Percentiles rank a stretch among this genome's conserved stretches.
Evolutionary conservation across 1,140 invertebrate species (phyloP).

Genomic region (Cyrtorhinus lividipennis): DNA sequence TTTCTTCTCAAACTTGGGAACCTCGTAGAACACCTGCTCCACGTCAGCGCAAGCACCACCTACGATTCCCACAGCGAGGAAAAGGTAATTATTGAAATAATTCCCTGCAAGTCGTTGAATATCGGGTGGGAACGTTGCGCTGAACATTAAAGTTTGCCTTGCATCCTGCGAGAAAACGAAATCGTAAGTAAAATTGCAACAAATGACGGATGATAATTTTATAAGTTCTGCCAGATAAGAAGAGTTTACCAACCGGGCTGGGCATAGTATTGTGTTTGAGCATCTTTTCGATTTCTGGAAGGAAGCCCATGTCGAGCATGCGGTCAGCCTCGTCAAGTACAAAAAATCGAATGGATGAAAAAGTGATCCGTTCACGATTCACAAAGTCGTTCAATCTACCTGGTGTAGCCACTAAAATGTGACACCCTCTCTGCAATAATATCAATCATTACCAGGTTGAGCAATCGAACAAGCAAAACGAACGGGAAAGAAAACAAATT

Average conservation of each 20-base stretch:
- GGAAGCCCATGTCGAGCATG: conserved; percentile 92
- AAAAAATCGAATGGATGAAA: conserved; percentile 58
- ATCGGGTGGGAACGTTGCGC: conserved; percentile 97
- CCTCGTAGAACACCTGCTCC: conserved; percentile 62
- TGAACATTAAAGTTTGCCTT: conserved; percentile 98
- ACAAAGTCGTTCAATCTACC: conserved; percentile 82
- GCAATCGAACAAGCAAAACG: too few relatives aligned
- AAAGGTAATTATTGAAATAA: conserved; percentile 96
- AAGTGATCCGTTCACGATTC: conserved; percentile 51
- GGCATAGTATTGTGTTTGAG: conserved; percentile 62
- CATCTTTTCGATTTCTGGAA: conserved; percentile 56
- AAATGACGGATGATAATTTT: too few relatives aligned
- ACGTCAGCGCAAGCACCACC: conserved; percentile 86
- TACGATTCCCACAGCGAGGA: conserved; percentile 95
- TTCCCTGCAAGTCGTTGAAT: conserved; percentile 92
- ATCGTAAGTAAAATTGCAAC: background rate
- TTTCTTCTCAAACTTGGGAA: conserved; percentile 37
- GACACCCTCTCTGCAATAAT: conserved; percentile 50
- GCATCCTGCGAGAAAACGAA: too few relatives aligned
- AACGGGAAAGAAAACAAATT: too few relatives aligned
- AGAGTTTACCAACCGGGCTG: background rate
- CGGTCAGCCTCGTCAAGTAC: conserved; percentile 93
- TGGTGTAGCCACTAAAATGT: conserved; percentile 87
- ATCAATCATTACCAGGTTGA: too few relatives aligned
- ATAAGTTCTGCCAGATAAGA: too few relatives aligned